These are phyloP conservation scores for Drosophila malerkotliana DNA, from an alignment of 1,140 invertebrate species.

Conservation along the genomic window DNA sequence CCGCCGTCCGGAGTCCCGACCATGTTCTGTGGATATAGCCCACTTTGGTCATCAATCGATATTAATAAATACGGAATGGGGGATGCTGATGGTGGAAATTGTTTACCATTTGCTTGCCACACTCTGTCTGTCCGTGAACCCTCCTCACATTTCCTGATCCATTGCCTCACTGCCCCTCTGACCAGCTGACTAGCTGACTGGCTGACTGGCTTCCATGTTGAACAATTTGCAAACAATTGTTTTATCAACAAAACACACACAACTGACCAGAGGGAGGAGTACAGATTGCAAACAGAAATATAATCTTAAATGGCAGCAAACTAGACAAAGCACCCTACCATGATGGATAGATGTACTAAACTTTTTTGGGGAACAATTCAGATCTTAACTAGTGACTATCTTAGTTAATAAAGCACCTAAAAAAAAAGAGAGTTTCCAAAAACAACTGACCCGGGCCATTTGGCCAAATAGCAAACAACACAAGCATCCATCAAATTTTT, in stretches of 20 bases:
- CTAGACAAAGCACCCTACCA: conserved; percentile 8
- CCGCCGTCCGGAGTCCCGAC: conserved; percentile 5
- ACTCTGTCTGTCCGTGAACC: conserved; percentile 27
- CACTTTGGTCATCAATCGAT: conserved; percentile 68
- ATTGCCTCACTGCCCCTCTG: conserved; percentile 2
- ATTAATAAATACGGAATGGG: conserved; percentile 51
- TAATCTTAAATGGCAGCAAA: background rate
- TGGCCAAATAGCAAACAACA: conserved; percentile 48
- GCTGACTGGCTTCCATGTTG: conserved; percentile 43
- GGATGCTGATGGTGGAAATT: conserved; percentile 25
- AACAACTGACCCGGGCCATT: conserved; percentile 16
- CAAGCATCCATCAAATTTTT: conserved; percentile 71
- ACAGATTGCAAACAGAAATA: conserved; percentile 17
- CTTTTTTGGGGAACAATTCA: background rate
- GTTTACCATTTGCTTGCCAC: conserved; percentile 20
- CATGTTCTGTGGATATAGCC: conserved; percentile 3
- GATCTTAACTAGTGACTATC: background rate
- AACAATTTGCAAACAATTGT: conserved; percentile 75
- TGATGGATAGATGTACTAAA: background rate
- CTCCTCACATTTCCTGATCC: background rate
- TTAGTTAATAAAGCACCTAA: background rate
- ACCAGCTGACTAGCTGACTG: conserved; percentile 22
- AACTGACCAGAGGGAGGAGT: conserved; percentile 8
- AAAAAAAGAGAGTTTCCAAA: conserved; percentile 20
- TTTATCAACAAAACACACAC: conserved; percentile 51